Conservation (phyloP, 2,797 vertebrate species). For the Hemibagrus guttatus region DNA sequence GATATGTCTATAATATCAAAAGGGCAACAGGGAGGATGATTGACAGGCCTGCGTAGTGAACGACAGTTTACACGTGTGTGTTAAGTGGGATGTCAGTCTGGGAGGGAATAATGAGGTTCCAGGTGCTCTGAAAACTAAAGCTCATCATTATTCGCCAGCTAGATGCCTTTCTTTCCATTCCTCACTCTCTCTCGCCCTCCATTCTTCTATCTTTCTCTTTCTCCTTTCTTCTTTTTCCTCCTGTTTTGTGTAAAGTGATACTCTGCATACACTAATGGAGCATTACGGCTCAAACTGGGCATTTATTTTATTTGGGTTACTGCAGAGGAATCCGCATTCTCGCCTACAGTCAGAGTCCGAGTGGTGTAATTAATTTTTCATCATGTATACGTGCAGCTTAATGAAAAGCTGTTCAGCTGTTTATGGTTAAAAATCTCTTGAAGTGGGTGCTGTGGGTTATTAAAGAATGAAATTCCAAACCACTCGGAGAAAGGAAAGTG, state of each 20-base stretch:
- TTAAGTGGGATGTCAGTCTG: slow-evolving; percentile 58
- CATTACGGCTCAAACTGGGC: slow-evolving; percentile 29
- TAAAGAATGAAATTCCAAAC: background rate
- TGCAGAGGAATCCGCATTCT: slow-evolving; percentile 19
- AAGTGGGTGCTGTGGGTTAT: slow-evolving; percentile 8
- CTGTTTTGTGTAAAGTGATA: slow-evolving; percentile 44
- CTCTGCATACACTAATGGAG: slow-evolving; percentile 32
- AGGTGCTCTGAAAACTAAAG: slow-evolving; percentile 24
- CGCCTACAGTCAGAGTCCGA: slow-evolving; percentile 40
- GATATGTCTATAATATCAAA: slow-evolving; percentile 54
- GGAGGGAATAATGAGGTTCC: slow-evolving; percentile 53
- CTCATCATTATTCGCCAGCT: slow-evolving; percentile 53
- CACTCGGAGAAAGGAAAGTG: background rate
- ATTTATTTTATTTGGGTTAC: slow-evolving; percentile 46
- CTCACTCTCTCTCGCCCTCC: background rate
- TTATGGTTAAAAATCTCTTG: slow-evolving; percentile 5
- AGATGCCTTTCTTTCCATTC: slow-evolving; percentile 30
- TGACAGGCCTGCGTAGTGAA: slow-evolving; percentile 44
- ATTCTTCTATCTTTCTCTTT: background rate
- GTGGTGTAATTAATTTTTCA: slow-evolving; percentile 40
- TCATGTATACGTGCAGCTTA: slow-evolving; percentile 30
- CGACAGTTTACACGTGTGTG: slow-evolving; percentile 46
- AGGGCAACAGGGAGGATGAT: slow-evolving; percentile 55
- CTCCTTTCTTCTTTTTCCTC: background rate
- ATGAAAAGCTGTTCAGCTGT: slow-evolving; percentile 42